Conservation (phyloP, 2,797 vertebrate genomes). For the Gorsachius magnificus region DNA sequence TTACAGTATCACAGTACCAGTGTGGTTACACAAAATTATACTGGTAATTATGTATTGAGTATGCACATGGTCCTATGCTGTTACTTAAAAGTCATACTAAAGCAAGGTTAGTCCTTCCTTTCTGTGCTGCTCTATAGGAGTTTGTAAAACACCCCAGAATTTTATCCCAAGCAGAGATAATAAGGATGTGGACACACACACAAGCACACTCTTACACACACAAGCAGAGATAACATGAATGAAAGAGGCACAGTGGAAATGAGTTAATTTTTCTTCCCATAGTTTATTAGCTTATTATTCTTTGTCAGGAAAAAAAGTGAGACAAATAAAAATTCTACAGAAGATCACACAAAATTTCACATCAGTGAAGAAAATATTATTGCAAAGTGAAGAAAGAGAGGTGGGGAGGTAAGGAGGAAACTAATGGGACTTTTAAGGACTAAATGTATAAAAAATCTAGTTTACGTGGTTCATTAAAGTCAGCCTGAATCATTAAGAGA, state of each 20-base stretch:
- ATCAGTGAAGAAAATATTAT: neutral
- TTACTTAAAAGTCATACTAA: neutral
- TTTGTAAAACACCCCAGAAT: neutral
- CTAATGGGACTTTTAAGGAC: neutral
- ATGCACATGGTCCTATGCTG: neutral
- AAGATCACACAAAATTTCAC: neutral
- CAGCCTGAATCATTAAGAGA: neutral
- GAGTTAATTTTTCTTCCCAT: neutral
- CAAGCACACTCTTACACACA: neutral
- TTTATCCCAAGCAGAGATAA: neutral
- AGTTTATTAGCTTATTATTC: neutral
- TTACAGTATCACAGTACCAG: neutral
- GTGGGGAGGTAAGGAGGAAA: neutral
- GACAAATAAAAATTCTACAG: neutral
- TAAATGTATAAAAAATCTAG: neutral
- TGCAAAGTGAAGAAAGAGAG: neutral
- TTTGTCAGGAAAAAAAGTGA: neutral
- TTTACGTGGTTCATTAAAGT: neutral
- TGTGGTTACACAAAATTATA: neutral
- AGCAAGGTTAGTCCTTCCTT: neutral
- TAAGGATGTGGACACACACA: neutral
- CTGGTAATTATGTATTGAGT: fast-evolving
- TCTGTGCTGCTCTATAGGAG: neutral
- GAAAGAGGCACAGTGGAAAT: neutral
- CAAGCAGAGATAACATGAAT: neutral